Percentiles rank a stretch among this genome's conserved stretches.
phyloP scores from a whole-genome alignment of 2,797 vertebrate species.

The Siniperca undulata region DNA sequence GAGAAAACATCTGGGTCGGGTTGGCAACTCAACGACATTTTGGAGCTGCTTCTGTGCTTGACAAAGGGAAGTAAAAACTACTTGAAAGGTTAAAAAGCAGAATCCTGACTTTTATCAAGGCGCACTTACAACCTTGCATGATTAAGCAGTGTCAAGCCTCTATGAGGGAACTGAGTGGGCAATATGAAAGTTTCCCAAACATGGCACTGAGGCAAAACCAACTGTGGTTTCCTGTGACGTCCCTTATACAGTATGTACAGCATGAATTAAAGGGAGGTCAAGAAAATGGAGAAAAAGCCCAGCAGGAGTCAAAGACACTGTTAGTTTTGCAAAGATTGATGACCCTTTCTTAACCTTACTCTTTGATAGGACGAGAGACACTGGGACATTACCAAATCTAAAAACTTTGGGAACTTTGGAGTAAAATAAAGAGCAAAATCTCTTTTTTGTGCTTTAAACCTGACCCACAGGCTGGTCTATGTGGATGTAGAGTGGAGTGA shows the following conservation, averaged over 20 bases:
- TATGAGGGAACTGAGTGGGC: conserved; percentile 46
- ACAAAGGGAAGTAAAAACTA: conserved; percentile 25
- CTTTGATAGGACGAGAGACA: conserved; percentile 19
- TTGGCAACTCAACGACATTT: conserved; percentile 13
- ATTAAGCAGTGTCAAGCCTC: conserved; percentile 16
- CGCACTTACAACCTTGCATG: neutral
- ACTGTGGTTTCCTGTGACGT: conserved; percentile 64
- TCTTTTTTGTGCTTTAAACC: conserved; percentile 72
- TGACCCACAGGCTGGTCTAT: conserved; percentile 9
- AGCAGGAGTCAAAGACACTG: conserved; percentile 49
- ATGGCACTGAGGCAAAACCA: conserved; percentile 57
- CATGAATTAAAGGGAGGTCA: conserved; percentile 34
- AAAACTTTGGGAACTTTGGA: conserved; percentile 47
- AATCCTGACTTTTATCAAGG: conserved; percentile 24
- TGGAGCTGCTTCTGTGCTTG: conserved; percentile 1
- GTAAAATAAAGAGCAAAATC: conserved; percentile 42
- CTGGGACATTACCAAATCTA: conserved; percentile 14
- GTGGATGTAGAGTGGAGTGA: conserved; percentile 31
- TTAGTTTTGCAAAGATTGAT: conserved; percentile 28
- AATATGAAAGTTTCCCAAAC: conserved; percentile 48
- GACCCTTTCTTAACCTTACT: conserved; percentile 26
- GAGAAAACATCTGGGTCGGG: conserved; percentile 55
- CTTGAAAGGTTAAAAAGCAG: conserved; percentile 27
- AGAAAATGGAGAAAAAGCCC: conserved; percentile 26
- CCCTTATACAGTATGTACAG: conserved; percentile 33